Evolutionary conservation across 1,140 invertebrate species (phyloP).

Genomic region (Zaprionus inermis): DNA sequence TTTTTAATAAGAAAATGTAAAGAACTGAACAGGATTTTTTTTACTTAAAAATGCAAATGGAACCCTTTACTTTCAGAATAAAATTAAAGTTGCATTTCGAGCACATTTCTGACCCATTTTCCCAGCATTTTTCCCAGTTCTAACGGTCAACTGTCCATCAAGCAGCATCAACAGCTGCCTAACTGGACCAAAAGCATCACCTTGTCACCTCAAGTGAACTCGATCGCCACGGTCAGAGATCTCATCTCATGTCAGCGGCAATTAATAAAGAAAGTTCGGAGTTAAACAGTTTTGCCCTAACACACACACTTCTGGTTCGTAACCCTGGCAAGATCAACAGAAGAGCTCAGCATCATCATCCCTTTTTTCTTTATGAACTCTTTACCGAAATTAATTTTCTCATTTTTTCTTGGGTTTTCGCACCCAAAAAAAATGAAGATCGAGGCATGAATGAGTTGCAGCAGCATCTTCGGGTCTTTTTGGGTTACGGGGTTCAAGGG

Average conservation of each 20-base stretch:
- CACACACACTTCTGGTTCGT: constrained; percentile 56
- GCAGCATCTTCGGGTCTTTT: constrained; percentile 57
- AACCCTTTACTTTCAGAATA: neutral
- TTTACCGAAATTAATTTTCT: constrained; percentile 68
- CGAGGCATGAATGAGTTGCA: constrained; percentile 19
- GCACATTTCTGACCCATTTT: constrained; percentile 14
- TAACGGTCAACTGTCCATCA: constrained; percentile 80
- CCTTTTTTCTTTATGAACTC: constrained; percentile 63
- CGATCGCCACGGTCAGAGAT: constrained; percentile 13
- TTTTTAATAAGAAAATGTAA: neutral
- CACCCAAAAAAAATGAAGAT: constrained; percentile 61
- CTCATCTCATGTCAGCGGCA: constrained; percentile 54
- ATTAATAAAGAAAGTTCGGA: constrained; percentile 76
- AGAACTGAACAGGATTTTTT: too few species aligned
- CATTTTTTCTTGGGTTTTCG: constrained; percentile 34
- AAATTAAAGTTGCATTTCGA: neutral
- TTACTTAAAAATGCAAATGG: neutral
- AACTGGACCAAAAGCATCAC: constrained; percentile 63
- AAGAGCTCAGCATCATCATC: constrained; percentile 54
- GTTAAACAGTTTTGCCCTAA: constrained; percentile 40
- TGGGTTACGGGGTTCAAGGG: constrained; percentile 48
- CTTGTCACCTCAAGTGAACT: constrained; percentile 64
- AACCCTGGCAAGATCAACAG: constrained; percentile 33
- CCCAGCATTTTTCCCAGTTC: constrained; percentile 6
- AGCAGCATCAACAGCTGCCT: constrained; percentile 21